Evolutionary conservation across 53 echinoderm and acorn worm species (phyloP), one percentile per base, ranked within the genome.

Genomic region (Holothuria leucospilota): DNA sequence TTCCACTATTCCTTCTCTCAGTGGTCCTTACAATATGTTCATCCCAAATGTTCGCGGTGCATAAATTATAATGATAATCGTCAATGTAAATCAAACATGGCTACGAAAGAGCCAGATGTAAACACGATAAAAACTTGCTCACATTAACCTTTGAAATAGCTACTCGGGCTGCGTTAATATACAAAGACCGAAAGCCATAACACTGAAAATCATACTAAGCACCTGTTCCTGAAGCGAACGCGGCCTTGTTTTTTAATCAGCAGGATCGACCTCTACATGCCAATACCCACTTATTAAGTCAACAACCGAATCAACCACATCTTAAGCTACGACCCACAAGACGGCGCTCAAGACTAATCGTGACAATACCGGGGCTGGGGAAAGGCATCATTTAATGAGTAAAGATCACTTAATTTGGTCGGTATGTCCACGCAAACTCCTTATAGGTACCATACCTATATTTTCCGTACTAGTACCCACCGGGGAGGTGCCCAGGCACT

Each of bases 141-240:
- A n/a, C 84, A 84, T 89, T 13, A 84, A 51, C 59, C 89, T 83
- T 51, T 89, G 85, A 86, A 85, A 90, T n/a, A n/a, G 85, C n/a
- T 90, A 23, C 68, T 68, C 0, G 85, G 85, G 42, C n/a, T n/a
- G 89, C 89, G 64, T 89, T n/a, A n/a, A n/a, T n/a, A n/a, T 89
- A 51, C 74, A 74, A 8, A 89, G 41, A 18, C 89, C 89, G 34
- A 89, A 75, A 41, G 85, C 75, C 85, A 89, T 85, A 5, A 90
- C 85, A 77, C 85, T 85, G n/a, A n/a, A 90, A 90, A 66, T 90
- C 85, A 85, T 85, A 91, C 12, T n/a, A 91, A 53, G n/a, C n/a
- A n/a, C 91, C 83, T 28, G 30, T 39, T 8, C 87, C 87, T 62
- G 80, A 87, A 10, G 82, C 68, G 72, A 81, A 91, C 13, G 91